Base-by-base conservation (phyloP, 2,888 invertebrate genomes). In the Sialis fuliginosa region DNA sequence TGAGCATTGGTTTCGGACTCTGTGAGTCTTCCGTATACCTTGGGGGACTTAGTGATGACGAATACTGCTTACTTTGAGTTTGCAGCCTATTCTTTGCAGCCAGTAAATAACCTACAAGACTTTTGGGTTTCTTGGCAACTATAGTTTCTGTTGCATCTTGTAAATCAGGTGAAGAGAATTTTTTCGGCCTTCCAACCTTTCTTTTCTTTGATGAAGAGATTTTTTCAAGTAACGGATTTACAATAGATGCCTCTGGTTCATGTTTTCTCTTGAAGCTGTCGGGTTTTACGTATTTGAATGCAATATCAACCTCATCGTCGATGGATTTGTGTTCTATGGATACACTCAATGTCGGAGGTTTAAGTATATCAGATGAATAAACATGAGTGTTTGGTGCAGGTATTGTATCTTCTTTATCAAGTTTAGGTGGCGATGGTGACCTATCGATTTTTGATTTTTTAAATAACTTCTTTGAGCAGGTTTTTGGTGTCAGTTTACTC, bases 141-240 rank as follows among this genome's bases (percentile, higher is more conserved):
- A 86, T 84, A 0, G 85, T 86, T 64, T 87, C 86, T 0, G 83
- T 83, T 1, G 76, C 74, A 52, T 75, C 73, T 5, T 70, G 71
- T 48, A 72, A 74, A 37, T 67, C 66, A 1, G 67, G 66, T 9
- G 68, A 58, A n/a, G 69, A 64, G 8, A 82, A 69, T 58, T 86
- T 86, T 52, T 82, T 77, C 0, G 87, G 88, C 53, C 85, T 69
- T 0, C 86, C 86, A 0, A 86, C 85, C 68, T 88, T 87, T 7
- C 88, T 74, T 60, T 87, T 87, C 56, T 85, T 81, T 0, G 79
- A 79, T 1, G 76, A 74, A 1, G 53, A 58, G 40, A 56, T 55
- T 46, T 53, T 54, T 50, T 55, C 59, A 41, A 50, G 48, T 31
- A 32, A 50, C 45, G 6, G 44, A 40, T 30, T 42, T 33, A 34